A percentile compares a stretch with the other conserved stretches of the same genome.
These are phyloP conservation scores for Pseudococcus jackbeardsleyi DNA, from an alignment of 2,888 invertebrate species.

Conservation along the genomic window DNA sequence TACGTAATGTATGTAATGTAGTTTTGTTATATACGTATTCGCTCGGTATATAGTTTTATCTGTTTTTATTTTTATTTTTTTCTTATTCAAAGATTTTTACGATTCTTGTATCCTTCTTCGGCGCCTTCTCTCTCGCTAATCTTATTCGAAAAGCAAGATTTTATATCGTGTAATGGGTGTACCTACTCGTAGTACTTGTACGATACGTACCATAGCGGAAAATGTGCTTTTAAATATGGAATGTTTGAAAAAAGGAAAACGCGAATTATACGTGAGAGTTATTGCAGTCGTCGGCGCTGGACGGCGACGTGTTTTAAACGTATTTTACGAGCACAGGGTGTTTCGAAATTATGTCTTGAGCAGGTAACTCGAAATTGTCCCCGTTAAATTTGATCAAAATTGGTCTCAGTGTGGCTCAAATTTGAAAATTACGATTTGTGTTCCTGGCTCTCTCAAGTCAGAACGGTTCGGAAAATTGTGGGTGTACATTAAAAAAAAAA, in stretches of 20 bases:
- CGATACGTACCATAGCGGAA: background rate
- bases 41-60: background rate
- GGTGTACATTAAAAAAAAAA: no score
- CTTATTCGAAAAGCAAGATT: background rate
- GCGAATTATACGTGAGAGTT: background rate
- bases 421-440: no score
- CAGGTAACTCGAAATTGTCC: no score
- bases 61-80: background rate
- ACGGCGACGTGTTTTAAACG: background rate
- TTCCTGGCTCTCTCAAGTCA: no score
- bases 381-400: no score
- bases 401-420: no score
- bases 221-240: background rate
- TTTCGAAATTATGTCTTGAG: no score
- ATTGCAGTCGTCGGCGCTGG: background rate
- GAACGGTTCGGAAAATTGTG: no score
- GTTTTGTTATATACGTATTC: background rate
- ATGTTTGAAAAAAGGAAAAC: background rate
- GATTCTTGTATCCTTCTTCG: conserved; percentile 1
- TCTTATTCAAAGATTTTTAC: background rate
- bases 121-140: background rate
- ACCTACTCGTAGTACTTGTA: background rate
- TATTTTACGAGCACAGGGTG: background rate
- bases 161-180: background rate
- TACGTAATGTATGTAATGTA: background rate